phyloP scores from a whole-genome alignment of 2,113 vertebrate species.

The Equus przewalskii region DNA sequence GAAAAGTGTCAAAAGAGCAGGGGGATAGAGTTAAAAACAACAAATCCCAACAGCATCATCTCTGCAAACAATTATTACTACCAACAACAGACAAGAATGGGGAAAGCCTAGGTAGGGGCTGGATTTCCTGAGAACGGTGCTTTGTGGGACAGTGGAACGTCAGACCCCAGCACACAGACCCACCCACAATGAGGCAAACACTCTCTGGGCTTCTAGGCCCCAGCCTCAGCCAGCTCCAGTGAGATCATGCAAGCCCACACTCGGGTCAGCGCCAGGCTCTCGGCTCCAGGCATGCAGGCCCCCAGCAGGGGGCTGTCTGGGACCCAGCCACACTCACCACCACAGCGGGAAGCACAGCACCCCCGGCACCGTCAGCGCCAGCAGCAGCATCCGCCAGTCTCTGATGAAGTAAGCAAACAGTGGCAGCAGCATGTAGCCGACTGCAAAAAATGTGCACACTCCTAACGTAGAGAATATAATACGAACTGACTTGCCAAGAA shows the following conservation, averaged over 20 bases:
- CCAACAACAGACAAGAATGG: not conserved
- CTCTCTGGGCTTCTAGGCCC: not conserved
- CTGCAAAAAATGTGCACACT: conserved; percentile 88
- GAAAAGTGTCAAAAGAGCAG: not conserved
- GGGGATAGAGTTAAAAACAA: not conserved
- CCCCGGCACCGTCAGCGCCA: conserved; percentile 86
- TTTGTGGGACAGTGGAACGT: not conserved
- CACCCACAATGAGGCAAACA: not conserved
- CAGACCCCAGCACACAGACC: not conserved
- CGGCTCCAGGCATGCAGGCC: not conserved
- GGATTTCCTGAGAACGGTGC: not conserved
- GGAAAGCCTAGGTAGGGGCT: not conserved
- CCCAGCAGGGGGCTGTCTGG: not conserved
- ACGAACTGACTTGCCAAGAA: conserved; percentile 87
- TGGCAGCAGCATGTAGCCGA: conserved; percentile 92
- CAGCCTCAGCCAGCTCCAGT: not conserved
- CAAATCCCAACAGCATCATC: not conserved
- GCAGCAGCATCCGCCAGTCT: conserved; percentile 90
- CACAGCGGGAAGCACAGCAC: conserved; percentile 89
- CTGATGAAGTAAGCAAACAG: conserved; percentile 89
- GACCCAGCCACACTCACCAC: conserved; percentile 89
- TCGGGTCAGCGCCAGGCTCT: not conserved
- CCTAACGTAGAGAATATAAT: conserved; percentile 90
- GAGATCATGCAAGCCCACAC: not conserved
- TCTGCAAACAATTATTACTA: not conserved